Evolutionary conservation across 2,888 invertebrate species (phyloP).

Genomic region (Allolobophora icterica): DNA sequence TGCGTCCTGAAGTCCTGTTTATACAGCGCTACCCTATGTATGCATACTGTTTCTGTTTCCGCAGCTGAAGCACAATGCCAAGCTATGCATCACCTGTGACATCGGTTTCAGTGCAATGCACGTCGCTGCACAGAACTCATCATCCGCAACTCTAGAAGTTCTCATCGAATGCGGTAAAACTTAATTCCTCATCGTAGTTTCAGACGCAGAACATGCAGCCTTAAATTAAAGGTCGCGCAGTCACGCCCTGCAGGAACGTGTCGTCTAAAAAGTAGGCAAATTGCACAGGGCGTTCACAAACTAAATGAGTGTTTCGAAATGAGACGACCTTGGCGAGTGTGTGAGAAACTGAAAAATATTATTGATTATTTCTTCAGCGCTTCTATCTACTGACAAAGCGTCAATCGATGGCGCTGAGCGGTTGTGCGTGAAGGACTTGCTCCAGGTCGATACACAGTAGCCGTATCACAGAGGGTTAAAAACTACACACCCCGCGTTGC

Average conservation of each 20-base stretch:
- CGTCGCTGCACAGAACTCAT: conserved; percentile 87
- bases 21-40: no score
- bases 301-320: no score
- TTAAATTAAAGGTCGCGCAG: neutral
- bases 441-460: no score
- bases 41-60: neutral
- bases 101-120: conserved; percentile 90
- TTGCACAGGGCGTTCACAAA: no score
- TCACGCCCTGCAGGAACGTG: no score
- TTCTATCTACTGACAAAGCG: no score
- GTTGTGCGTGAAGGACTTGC: no score
- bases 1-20: neutral
- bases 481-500: no score
- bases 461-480: no score
- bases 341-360: neutral
- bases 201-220: neutral
- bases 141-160: conserved; percentile 83
- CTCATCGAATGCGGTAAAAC: conserved; percentile 77
- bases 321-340: neutral
- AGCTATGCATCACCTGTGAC: conserved; percentile 80
- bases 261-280: no score
- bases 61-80: conserved; percentile 77
- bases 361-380: no score
- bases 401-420: no score
- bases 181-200: neutral